phyloP scores from a whole-genome alignment of 2,797 vertebrate genomes.

The Strix occidentalis region DNA sequence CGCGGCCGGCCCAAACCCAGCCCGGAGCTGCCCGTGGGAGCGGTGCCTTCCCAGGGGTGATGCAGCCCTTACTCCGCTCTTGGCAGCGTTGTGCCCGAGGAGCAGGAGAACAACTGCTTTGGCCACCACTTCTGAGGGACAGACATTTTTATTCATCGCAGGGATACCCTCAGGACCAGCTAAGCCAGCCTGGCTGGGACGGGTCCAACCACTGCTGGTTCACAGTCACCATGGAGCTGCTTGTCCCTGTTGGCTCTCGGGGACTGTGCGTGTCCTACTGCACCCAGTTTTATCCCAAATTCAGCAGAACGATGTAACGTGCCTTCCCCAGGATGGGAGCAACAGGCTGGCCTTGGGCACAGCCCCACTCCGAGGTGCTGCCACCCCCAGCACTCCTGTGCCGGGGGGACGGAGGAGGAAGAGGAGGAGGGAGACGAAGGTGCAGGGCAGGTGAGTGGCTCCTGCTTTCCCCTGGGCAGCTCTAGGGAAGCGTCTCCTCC shows the following conservation, averaged over 20 bases:
- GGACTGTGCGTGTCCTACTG: rapidly evolving
- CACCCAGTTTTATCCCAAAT: not conserved
- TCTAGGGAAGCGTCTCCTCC: slow-evolving; percentile 12
- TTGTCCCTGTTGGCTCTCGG: not conserved
- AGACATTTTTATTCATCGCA: not conserved
- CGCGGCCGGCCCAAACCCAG: not conserved
- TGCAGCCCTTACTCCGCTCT: not conserved
- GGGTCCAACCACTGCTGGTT: not conserved
- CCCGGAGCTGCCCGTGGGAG: rapidly evolving
- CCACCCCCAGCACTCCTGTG: rapidly evolving
- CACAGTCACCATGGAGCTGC: not conserved
- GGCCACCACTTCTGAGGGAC: not conserved
- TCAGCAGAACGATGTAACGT: rapidly evolving
- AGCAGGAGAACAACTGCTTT: not conserved
- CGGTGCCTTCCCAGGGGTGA: not conserved
- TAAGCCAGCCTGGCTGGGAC: not conserved
- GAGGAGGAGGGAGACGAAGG: not conserved
- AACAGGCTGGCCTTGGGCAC: not conserved
- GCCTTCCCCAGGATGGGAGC: not conserved
- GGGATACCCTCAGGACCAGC: not conserved
- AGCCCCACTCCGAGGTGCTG: not conserved
- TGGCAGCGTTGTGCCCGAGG: not conserved
- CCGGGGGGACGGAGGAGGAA: rapidly evolving
- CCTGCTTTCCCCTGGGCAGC: not conserved
- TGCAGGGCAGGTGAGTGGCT: not conserved